Evolutionary conservation across 1,140 invertebrate genomes (phyloP), one percentile per base, ranked within the genome.

Genomic region (Drosophila pandora): DNA sequence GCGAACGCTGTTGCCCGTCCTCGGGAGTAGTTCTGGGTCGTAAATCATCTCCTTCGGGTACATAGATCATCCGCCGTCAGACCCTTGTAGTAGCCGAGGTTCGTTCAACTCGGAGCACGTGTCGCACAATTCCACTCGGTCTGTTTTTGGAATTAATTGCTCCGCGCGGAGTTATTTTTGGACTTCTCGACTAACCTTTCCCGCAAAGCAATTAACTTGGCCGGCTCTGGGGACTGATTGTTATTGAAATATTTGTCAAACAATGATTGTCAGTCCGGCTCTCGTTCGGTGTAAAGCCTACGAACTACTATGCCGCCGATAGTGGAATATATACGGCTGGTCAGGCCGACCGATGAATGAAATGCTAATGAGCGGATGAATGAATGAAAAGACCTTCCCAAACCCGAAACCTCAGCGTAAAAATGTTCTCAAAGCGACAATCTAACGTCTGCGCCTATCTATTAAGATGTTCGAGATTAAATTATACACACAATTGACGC

Each of bases 331-430:
- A 28, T 28, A 28, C 7, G 25, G 5, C 30, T 48, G 10, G 9
- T 34, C 30, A 57, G 34, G 9, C 1, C 12, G 10, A 9, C 9
- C 10, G 1, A 84, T 84, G 80, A 84, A 85, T 85, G 80, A 72
- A 80, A 84, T 62, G 73, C 61, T 52, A 53, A 62, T 48, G 65
- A 75, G 60, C 62, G 60, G 69, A 83, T 76, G 80, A 84, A 74
- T 70, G 55, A 59, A 63, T 55, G 52, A 50, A 59, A 63, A 56
- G 52, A 25, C 22, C 23, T 28, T 21, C 17, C 32, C 22, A 60
- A 47, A 39, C 10, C 3, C 12, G 34, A 28, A 28, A 21, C 30
- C n/a, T 13, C 59, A 41, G 45, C 54, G 53, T 32, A 55, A 59
- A 43, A 43, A 6, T 43, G 9, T 68, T 72, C 70, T 28, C 72